A percentile compares a stretch with the other conserved stretches of the same genome.
Conservation (phyloP, 2,797 vertebrate genomes). For the Apogon hyalosoma region DNA sequence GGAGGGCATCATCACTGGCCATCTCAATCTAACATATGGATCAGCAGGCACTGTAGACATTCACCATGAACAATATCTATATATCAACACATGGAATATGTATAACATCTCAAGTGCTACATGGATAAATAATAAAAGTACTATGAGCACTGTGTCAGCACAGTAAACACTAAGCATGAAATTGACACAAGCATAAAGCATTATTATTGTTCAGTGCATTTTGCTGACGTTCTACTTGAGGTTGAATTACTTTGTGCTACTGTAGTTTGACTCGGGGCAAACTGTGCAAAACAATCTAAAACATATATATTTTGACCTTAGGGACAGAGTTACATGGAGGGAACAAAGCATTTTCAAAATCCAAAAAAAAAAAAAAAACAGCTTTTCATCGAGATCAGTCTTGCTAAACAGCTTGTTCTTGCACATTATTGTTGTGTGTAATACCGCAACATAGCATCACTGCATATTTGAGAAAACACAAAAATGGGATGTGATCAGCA, state of each 20-base stretch:
- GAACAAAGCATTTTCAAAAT: slow-evolving; percentile 26
- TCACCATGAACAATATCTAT: slow-evolving; percentile 56
- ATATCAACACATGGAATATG: slow-evolving; percentile 57
- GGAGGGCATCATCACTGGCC: slow-evolving; percentile 69
- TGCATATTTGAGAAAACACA: no score
- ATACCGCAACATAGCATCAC: no score
- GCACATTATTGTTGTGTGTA: not conserved
- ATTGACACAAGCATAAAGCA: slow-evolving; percentile 47
- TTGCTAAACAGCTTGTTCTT: not conserved
- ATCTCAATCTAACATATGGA: slow-evolving; percentile 50
- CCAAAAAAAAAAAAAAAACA: slow-evolving; percentile 21
- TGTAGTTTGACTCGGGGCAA: slow-evolving; percentile 36
- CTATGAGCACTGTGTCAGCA: slow-evolving; percentile 48
- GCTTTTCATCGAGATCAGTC: slow-evolving; percentile 16
- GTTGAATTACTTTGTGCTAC: slow-evolving; percentile 50
- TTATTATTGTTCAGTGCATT: slow-evolving; percentile 57
- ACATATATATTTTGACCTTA: slow-evolving; percentile 27
- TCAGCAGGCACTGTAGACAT: slow-evolving; percentile 32
- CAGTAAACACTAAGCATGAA: slow-evolving; percentile 39
- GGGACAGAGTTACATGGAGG: slow-evolving; percentile 22
- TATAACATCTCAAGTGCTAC: slow-evolving; percentile 30
- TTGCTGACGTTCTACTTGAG: slow-evolving; percentile 54
- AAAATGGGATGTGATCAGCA: no score
- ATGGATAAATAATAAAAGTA: slow-evolving; percentile 45
- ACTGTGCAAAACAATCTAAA: slow-evolving; percentile 21